Base-by-base conservation (phyloP, 1,140 invertebrate genomes). In the Tenebrio molitor region DNA sequence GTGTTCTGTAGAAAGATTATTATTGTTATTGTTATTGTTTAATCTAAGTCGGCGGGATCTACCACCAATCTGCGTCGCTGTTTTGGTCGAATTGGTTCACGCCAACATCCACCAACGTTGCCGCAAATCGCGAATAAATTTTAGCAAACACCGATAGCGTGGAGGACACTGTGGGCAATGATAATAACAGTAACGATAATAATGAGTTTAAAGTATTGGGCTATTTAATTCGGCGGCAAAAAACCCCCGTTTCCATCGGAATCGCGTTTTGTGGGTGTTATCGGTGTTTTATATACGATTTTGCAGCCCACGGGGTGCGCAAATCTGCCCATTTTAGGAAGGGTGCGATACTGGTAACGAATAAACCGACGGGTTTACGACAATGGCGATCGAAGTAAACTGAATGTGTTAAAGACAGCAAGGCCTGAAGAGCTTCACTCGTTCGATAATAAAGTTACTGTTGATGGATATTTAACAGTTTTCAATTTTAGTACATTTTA, bases 171-270 rank as follows among this genome's bases (percentile, higher is more conserved):
- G 19, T 34, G 25, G 34, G 16, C 39, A 39, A 39, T 39, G 12
- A 39, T 39, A 67, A 67, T 46, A 46, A 67, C 42, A 34, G 39
- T 42, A 42, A 44, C 39, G 65, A 29, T 44, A 67, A 44, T 44
- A 42, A 67, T 25, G 65, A 44, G 39, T 17, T 12, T 39, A 34
- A 64, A 34, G 29, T 39, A n/a, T 53, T 21, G 53, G 33, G 21
- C 14, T 66, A 41, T 39, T 42, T 42, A 66, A 7, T 66, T 66
- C 64, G 39, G 19, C 65, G 65, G 23, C 39, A 33, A 46, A 46
- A 44, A 46, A 17, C 15, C 34, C 10, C 67, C 21, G 8, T 19
- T 44, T 6, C 12, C n/a, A 42, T 16, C 17, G 19, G 29, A 69
- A 39, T 39, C 12, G n/a, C 2, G 36, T 39, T 33, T 12, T 2